phyloP scores from a whole-genome alignment of 2,113 vertebrate species.

The Trogon melanurus region DNA sequence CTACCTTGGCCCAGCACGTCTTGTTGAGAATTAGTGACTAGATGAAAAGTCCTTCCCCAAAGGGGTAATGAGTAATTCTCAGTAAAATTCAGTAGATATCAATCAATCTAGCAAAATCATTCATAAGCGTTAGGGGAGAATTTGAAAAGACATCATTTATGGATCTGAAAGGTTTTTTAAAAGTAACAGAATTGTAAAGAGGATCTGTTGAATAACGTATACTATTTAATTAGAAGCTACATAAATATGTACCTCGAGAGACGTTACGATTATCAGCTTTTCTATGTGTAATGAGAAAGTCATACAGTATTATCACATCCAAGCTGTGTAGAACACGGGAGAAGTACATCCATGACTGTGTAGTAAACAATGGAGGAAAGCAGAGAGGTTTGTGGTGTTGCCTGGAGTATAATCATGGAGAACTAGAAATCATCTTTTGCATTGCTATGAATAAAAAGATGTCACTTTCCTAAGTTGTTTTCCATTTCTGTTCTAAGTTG shows the following conservation, averaged over 20 bases:
- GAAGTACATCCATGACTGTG: neutral
- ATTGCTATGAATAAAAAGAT: neutral
- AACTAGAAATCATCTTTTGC: neutral
- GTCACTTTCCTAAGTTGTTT: neutral
- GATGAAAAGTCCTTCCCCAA: neutral
- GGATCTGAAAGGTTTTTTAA: neutral
- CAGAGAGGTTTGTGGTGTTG: neutral
- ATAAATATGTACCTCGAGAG: neutral
- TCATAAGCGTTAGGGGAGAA: neutral
- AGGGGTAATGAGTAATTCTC: conserved; percentile 5
- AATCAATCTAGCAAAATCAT: conserved; percentile 18
- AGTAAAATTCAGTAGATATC: neutral
- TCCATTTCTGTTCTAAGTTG: neutral
- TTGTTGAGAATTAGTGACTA: conserved; percentile 28
- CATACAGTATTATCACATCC: neutral
- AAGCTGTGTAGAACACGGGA: neutral
- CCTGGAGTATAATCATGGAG: neutral
- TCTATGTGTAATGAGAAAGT: neutral
- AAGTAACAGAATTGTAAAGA: neutral
- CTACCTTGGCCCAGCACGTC: neutral
- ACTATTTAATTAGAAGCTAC: neutral
- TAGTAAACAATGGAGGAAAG: neutral
- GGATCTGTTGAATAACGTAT: neutral
- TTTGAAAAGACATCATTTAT: neutral
- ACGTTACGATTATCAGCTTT: neutral